Evolutionary conservation across 2,113 vertebrate species (phyloP), one percentile per base, ranked within the genome.

Genomic region (Malurus melanocephalus): DNA sequence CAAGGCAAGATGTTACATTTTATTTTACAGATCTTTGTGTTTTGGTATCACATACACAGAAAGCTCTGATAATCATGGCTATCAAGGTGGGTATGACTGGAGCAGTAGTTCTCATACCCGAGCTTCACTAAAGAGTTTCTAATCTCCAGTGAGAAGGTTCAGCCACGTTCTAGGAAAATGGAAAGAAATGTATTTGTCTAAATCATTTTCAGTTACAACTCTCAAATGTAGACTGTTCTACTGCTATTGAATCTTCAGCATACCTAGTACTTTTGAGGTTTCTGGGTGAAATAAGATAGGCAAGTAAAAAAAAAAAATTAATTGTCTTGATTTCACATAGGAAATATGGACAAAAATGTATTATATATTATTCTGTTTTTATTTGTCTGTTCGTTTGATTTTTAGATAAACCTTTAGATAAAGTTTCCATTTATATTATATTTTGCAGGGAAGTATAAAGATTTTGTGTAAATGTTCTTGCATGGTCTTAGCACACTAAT

Each of bases 101-200:
- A 90, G 38, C 16, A 80, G 19, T 53, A 66, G 35, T 38, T 93
- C 40, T 83, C 26, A 10, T 64, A 71, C 73, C 73, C 23, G 40
- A 77, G 60, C 10, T 17, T 85, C 45, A 6, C 64, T 13, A 28
- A 62, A 52, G 56, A 92, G 22, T 9, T 77, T 87, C 38, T 38
- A n/a, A 18, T 87, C 76, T 80, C 65, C 51, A 71, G 16, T 49
- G 32, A 76, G 35, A 18, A 80, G 12, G n/a, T 11, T 87, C 22
- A 69, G 51, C 46, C 49, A 87, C 10, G 2, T 85, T 91, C 67
- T 60, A 69, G 49, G 64, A 93, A 87, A 92, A 92, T 55, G 7
- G 67, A 84, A 92, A 87, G 16, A 68, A 89, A 85, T 46, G 11
- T 67, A 56, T 87, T 82, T 73, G 84, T 88, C 59, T 67, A 82